phyloP scores from a whole-genome alignment of 2,113 vertebrate genomes.

The Fulica atra region DNA sequence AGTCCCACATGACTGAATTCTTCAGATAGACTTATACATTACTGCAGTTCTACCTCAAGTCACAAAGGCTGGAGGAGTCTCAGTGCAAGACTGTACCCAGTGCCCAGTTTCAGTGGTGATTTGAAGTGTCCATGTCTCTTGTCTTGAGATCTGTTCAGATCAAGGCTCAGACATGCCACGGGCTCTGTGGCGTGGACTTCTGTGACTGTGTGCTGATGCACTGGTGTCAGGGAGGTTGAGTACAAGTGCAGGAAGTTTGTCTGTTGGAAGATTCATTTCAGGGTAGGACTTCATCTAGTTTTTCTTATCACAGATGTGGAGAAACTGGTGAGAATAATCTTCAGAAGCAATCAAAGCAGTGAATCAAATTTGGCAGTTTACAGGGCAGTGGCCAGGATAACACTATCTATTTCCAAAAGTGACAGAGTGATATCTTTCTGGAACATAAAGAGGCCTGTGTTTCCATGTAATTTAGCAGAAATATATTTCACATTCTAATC shows the following conservation, averaged over 20 bases:
- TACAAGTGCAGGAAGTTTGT: neutral
- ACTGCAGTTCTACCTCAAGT: neutral
- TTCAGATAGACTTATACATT: neutral
- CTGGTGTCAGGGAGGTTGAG: neutral
- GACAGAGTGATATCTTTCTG: neutral
- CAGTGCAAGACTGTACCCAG: neutral
- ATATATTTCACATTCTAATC: neutral
- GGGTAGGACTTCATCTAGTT: neutral
- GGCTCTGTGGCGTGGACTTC: neutral
- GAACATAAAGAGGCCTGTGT: neutral
- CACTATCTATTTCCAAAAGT: neutral
- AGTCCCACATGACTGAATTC: neutral
- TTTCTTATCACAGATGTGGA: neutral
- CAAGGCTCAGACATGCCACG: neutral
- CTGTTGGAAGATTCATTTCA: neutral
- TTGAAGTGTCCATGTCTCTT: neutral
- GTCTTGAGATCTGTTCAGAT: neutral
- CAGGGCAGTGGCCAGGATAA: neutral
- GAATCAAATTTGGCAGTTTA: neutral
- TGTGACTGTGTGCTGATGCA: neutral
- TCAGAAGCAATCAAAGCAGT: neutral
- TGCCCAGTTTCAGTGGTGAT: neutral
- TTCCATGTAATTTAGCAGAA: conserved; percentile 16
- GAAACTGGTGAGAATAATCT: neutral
- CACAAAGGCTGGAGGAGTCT: neutral